These are phyloP conservation scores for Athalia circularis DNA, from an alignment of 2,888 invertebrate genomes.

Conservation along the genomic window DNA sequence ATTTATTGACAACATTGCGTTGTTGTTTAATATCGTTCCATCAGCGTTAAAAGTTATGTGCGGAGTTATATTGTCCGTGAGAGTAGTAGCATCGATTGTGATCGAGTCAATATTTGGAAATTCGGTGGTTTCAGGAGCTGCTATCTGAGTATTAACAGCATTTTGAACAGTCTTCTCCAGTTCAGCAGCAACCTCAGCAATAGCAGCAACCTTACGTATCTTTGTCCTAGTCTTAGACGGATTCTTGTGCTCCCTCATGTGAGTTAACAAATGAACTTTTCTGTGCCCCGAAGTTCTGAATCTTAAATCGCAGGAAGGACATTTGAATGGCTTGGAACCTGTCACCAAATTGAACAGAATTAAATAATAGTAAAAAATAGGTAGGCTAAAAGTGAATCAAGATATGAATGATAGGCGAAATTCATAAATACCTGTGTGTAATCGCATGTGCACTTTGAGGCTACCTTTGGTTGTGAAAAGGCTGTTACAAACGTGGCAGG, in stretches of 20 bases:
- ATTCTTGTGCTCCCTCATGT: conserved; percentile 71
- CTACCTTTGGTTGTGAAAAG: conserved; percentile 81
- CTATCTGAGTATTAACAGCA: conserved; percentile 30
- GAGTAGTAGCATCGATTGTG: conserved; percentile 56
- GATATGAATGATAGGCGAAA: background rate
- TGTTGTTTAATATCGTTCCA: conserved; percentile 66
- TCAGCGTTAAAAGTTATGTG: conserved; percentile 64
- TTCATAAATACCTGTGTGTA: conserved; percentile 76
- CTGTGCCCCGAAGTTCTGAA: conserved; percentile 82
- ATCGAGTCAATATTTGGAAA: conserved; percentile 58
- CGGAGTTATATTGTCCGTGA: conserved; percentile 63
- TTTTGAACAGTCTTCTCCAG: conserved; percentile 50
- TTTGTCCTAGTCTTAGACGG: conserved; percentile 55
- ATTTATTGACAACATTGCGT: conserved; percentile 66
- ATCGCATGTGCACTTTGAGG: conserved; percentile 81
- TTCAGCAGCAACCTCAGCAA: conserved; percentile 56
- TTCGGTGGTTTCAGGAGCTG: conserved; percentile 43
- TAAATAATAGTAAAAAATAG: background rate
- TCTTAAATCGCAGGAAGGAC: conserved; percentile 78
- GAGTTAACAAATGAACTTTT: conserved; percentile 78
- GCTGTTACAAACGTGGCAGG: conserved; percentile 80
- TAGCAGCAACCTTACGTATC: conserved; percentile 58
- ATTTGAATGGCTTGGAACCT: conserved; percentile 79
- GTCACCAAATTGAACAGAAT: conserved; percentile 41
- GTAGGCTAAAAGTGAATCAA: no score